Evolutionary conservation across 2,797 vertebrate species (phyloP), one percentile per base, ranked within the genome.

Genomic region (Spinus pinus): DNA sequence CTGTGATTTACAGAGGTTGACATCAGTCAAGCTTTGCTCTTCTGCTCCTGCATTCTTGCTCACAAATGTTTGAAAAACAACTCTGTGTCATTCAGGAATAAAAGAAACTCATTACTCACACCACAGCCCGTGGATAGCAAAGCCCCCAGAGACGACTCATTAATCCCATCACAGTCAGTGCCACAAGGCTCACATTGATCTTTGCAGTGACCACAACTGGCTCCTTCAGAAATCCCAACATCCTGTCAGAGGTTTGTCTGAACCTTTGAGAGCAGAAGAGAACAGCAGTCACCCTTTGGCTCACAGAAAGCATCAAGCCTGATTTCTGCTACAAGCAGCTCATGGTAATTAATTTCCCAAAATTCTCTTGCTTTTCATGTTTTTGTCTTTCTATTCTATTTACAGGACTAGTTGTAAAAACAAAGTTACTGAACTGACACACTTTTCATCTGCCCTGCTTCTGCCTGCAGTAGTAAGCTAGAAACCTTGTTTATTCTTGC

Each of bases 71-170:
- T 78, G 21, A 69, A 39, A 80, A 71, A 3, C n/a, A 65, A 73
- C 10, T 18, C 27, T 51, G 11, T 17, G 3, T 31, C 42, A 47
- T 27, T 81, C 47, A 54, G 46, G 47, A 10, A 75, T 66, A n/a
- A 93, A 95, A 72, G 13, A 73, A 82, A 64, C 47, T 14, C 14
- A 49, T 75, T 69, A 97, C 99, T 99, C 97, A 99, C 99, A 99
- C 99, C 10, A 99, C 99, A 46, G 99, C 98, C 75, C 95, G 96
- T 3, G 99, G 99, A 75, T 98, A 98, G 83, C 97, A 86, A 66
- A 98, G 98, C 1, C 88, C 97, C 97, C 98, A 98, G 3, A 99
- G 96, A 20, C 99, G 96, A 94, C 97, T 99, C 78, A 98, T 90
- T 18, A 99, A 83, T 20, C 98, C 98, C 58, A 98, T 10, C 12